Conservation (phyloP, 2,888 invertebrate genomes). For the Unio pictorum region DNA sequence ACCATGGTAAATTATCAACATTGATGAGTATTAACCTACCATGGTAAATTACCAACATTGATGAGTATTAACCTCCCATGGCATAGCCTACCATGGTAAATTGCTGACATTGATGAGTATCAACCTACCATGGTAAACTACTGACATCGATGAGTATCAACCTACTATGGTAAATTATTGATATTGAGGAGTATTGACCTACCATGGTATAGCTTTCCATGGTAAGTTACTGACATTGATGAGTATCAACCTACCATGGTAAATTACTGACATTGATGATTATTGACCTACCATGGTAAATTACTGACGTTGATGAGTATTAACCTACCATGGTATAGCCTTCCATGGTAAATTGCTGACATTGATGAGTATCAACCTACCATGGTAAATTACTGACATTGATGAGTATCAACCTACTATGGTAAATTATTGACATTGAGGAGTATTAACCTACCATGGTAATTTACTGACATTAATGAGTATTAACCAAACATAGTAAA, state of each 20-base stretch:
- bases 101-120: conserved; percentile 47
- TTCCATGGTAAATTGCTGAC: conserved; percentile 41
- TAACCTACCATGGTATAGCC: conserved; percentile 31
- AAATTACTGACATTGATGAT: conserved; percentile 49
- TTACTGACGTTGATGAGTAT: conserved; percentile 47
- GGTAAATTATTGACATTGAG: conserved; percentile 54
- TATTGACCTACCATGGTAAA: conserved; percentile 57
- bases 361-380: conserved; percentile 58
- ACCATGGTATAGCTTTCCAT: conserved; percentile 61
- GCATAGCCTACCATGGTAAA: conserved; percentile 47
- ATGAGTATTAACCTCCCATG: conserved; percentile 42
- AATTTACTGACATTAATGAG: conserved; percentile 48
- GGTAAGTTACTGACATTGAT: conserved; percentile 54
- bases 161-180: conserved; percentile 53
- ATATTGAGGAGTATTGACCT: conserved; percentile 53
- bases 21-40: conserved; percentile 57
- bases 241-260: conserved; percentile 56
- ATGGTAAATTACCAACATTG: conserved; percentile 52
- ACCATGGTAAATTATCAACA: conserved; percentile 50
- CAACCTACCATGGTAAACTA: conserved; percentile 55
- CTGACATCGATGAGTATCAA: conserved; percentile 49
- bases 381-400: conserved; percentile 48
- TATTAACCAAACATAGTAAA: conserved; percentile 58
- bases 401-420: conserved; percentile 56
- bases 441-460: conserved; percentile 56